These are phyloP conservation scores for Limnodromus scolopaceus DNA, from an alignment of 2,797 vertebrate genomes.

Conservation along the genomic window DNA sequence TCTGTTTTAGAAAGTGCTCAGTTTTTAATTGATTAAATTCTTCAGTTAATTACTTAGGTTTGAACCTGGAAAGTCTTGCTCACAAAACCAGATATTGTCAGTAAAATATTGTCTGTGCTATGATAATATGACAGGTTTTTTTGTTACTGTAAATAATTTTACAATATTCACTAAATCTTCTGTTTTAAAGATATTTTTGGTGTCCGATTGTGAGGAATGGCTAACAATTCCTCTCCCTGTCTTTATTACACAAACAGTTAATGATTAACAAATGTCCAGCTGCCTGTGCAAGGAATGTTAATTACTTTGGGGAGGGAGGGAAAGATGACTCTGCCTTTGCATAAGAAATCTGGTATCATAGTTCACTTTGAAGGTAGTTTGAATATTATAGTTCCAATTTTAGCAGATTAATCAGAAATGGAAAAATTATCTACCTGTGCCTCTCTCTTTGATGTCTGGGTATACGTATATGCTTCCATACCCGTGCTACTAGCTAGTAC, in stretches of 20 bases:
- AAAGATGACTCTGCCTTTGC: constrained; percentile 20
- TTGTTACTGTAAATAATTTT: background rate
- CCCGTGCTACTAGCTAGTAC: background rate
- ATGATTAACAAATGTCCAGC: constrained; percentile 72
- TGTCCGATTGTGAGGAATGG: background rate
- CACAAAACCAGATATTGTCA: constrained; percentile 75
- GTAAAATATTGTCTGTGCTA: constrained; percentile 76
- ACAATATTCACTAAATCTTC: constrained; percentile 29
- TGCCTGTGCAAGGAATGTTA: constrained; percentile 70
- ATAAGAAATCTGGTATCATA: background rate
- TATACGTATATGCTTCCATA: background rate
- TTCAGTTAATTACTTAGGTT: constrained; percentile 75
- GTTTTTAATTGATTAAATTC: constrained; percentile 41
- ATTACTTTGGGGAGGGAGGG: constrained; percentile 43
- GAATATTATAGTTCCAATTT: background rate
- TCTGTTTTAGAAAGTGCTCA: constrained; percentile 22
- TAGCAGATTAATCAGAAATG: background rate
- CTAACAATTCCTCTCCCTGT: background rate
- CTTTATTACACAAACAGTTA: constrained; percentile 48
- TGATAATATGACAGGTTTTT: constrained; percentile 62
- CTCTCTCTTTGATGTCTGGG: background rate
- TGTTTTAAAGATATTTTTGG: background rate
- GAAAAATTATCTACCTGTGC: background rate
- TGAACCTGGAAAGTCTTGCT: constrained; percentile 77
- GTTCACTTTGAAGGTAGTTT: constrained; percentile 13